Conservation (phyloP, 1,140 invertebrate genomes). For the Metopolophium dirhodum region DNA sequence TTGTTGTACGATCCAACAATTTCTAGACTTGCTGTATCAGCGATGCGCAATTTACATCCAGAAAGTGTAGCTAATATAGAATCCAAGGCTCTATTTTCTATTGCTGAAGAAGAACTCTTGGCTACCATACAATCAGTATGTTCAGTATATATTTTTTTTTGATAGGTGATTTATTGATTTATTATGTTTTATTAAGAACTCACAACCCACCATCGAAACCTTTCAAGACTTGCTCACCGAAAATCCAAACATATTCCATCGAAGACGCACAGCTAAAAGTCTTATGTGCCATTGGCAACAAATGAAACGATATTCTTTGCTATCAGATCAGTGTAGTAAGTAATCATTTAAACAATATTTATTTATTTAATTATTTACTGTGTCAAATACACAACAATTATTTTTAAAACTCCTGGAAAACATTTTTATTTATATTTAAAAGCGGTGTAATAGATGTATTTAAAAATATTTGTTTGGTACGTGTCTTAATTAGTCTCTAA, state of each 20-base stretch:
- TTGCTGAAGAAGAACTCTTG: constrained; percentile 86
- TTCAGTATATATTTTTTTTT: constrained; percentile 60
- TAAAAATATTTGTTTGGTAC: neutral
- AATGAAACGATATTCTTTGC: constrained; percentile 90
- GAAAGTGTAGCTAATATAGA: constrained; percentile 87
- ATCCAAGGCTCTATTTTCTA: constrained; percentile 87
- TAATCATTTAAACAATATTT: constrained; percentile 60
- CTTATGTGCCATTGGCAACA: constrained; percentile 89
- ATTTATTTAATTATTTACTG: neutral
- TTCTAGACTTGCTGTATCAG: constrained; percentile 84
- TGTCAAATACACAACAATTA: neutral
- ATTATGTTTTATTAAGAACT: constrained; percentile 63
- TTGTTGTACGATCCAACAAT: constrained; percentile 90
- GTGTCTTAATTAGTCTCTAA: neutral
- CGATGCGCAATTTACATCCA: constrained; percentile 92
- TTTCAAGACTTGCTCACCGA: constrained; percentile 89
- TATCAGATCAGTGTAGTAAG: constrained; percentile 86
- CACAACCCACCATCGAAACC: constrained; percentile 74
- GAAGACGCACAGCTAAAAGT: constrained; percentile 82
- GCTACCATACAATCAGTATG: constrained; percentile 83
- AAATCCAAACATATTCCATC: constrained; percentile 85
- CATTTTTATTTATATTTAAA: neutral
- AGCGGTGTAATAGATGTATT: neutral
- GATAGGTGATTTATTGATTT: neutral
- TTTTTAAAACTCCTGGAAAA: neutral